Base-by-base conservation (phyloP, 2,797 vertebrate genomes). In the Dallia pectoralis region DNA sequence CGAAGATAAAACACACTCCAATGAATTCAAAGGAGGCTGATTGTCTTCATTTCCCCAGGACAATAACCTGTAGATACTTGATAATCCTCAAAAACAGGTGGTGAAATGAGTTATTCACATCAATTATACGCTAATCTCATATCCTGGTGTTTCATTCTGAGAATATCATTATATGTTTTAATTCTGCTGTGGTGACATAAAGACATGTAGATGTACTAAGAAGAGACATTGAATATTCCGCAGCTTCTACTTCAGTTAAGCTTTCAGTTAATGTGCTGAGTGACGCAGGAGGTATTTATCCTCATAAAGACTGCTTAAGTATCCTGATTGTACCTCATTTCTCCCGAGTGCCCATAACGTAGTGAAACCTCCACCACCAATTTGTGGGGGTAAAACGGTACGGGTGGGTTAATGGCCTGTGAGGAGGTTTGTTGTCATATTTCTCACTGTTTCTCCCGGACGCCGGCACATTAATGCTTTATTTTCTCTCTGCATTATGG, bases 111-210 rank as follows among this genome's bases (percentile, higher is more conserved):
- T 82, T 70, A 87, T 88, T 27, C 22, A 8, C 25, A 16, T 68
- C 49, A 80, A 81, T 84, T 81, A 69, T 71, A 69, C 72, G 81
- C 64, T 82, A 81, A 87, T 88, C 82, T 80, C 79, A 78, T 74
- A 72, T 70, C 3, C 70, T 76, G 80, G 81, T 79, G 44, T 33
- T 40, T 47, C 74, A 67, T 81, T 82, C 71, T 76, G 85, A 86
- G 79, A 80, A 78, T 65, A 77, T 82, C 82, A 67, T 51, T 44
- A 6, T 6, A 1, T 44, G 40, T 44, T 44, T 44, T 44, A 44
- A 44, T 44, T 44, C 40, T 44, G 40, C n/a, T 19, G 19, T 51
- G 49, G 49, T 51, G 49, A 12, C 40, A 44, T 44, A n/a, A n/a
- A 44, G 40, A 2, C 40, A 1, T 44, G 8, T 44, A 44, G 40